Conservation (phyloP, 2,888 invertebrate species). For the Heliconius ismenius region DNA sequence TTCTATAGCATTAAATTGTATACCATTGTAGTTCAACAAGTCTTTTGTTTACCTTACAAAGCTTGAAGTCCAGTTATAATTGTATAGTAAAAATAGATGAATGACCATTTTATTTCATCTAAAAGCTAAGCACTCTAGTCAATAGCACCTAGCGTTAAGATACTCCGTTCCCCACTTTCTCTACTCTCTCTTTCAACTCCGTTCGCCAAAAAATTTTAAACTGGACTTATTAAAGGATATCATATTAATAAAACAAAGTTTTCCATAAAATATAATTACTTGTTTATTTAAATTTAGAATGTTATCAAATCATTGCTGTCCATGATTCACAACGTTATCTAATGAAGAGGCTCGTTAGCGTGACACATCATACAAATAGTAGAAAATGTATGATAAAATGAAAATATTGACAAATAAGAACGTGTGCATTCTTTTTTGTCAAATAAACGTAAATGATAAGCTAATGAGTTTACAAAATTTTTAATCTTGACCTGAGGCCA, state of each 20-base stretch:
- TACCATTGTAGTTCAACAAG: background rate
- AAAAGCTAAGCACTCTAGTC: background rate
- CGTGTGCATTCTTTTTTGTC: background rate
- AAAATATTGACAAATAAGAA: background rate
- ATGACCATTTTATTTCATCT: background rate
- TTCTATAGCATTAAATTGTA: background rate
- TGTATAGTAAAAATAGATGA: background rate
- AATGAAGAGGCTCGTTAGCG: background rate
- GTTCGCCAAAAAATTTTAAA: background rate
- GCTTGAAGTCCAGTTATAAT: background rate
- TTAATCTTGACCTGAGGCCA: too few species aligned
- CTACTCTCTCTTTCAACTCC: too few species aligned
- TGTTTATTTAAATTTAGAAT: background rate
- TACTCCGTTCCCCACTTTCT: too few species aligned
- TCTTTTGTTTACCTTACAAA: background rate
- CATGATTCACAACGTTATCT: slow-evolving; percentile 14
- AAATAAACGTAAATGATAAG: background rate
- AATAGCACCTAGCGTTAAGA: background rate
- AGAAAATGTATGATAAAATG: background rate
- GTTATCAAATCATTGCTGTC: background rate
- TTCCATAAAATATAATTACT: background rate
- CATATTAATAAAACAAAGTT: too few species aligned
- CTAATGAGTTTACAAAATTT: background rate
- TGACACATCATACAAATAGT: slow-evolving; percentile 2
- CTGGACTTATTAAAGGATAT: background rate